Percentiles rank a stretch among this genome's conserved stretches.
Evolutionary conservation across 2,888 invertebrate species (phyloP).

Genomic region (Carterocephalus palaemon): DNA sequence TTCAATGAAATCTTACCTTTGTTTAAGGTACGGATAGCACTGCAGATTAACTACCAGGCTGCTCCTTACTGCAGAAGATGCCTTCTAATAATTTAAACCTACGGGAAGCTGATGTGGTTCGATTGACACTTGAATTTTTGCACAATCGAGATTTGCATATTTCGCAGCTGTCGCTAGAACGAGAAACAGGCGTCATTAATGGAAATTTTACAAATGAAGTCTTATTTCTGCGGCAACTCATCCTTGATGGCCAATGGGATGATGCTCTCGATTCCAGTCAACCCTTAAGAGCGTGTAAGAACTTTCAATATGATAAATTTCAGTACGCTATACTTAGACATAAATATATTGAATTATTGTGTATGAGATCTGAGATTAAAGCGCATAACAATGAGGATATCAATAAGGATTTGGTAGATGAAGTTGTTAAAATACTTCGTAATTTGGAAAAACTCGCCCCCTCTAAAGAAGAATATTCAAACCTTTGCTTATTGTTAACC

Average conservation of each 20-base stretch:
- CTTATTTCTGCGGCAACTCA: constrained; percentile 94
- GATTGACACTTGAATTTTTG: constrained; percentile 90
- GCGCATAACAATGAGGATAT: constrained; percentile 90
- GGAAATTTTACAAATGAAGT: constrained; percentile 96
- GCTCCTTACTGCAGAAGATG: no score
- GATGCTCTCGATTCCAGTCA: constrained; percentile 97
- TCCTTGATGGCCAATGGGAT: constrained; percentile 98
- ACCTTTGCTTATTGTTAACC: constrained; percentile 92
- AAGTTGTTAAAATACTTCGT: constrained; percentile 94
- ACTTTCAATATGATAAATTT: constrained; percentile 91
- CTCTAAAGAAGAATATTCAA: constrained; percentile 95
- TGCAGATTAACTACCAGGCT: no score
- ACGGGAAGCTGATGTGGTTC: constrained; percentile 93
- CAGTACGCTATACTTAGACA: constrained; percentile 93
- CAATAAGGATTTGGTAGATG: constrained; percentile 94
- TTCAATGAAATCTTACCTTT: no score
- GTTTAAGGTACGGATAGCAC: constrained; percentile 44
- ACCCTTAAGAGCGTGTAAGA: constrained; percentile 89
- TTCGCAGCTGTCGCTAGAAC: constrained; percentile 92
- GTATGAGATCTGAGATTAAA: constrained; percentile 96
- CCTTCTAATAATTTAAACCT: constrained; percentile 90
- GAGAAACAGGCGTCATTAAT: constrained; percentile 97
- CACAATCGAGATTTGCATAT: constrained; percentile 95
- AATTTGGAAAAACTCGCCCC: constrained; percentile 94
- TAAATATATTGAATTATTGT: constrained; percentile 95